Evolutionary conservation across 2,888 invertebrate species (phyloP), one percentile per base, ranked within the genome.

Genomic region (Elysia crispata): DNA sequence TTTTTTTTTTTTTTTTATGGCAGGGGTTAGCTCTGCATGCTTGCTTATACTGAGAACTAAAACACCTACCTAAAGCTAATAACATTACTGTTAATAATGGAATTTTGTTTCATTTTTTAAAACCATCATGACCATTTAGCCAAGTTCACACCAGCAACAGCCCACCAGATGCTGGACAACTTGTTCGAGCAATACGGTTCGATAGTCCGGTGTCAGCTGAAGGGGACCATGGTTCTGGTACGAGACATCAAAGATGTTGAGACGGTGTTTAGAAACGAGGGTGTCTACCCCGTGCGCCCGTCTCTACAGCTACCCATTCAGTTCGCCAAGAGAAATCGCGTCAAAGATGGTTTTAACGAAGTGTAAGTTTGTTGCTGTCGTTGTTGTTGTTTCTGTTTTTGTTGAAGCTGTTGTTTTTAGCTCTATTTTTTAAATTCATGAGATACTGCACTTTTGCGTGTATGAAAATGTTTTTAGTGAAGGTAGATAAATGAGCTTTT

Each of bases 221-320:
- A 23, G 54, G 54, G 54, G 13, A 11, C 23, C 5, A 54, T 11
- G 6, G 73, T 73, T 23, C 54, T 73, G 25, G 54, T 73, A 5
- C 25, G 50, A 5, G 50, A 73, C 50, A 20, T 54, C 3, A n/a
- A 50, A 50, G 73, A 73, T 28, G 25, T 73, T 49, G 73, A 73
- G 50, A 73, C 73, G 13, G 73, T 73, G 50, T 54, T 49, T 50
- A 13, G 28, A n/a, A 49, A 73, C 30, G 73, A 73, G 50, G 73
- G 73, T n/a, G 25, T 25, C 1, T 73, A 73, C 28, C 73, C 73
- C 18, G 28, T 33, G 6, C 73, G 73, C 8, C 25, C 25, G 3
- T 70, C 76, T 20, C 76, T 80, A 3, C 64, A 54, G 54, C 25
- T 80, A 0, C 54, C 70, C 5, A 62, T 76, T 23, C 28, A 60